Conservation (phyloP, 2,888 invertebrate genomes). For the Lacanobia wlatinum region DNA sequence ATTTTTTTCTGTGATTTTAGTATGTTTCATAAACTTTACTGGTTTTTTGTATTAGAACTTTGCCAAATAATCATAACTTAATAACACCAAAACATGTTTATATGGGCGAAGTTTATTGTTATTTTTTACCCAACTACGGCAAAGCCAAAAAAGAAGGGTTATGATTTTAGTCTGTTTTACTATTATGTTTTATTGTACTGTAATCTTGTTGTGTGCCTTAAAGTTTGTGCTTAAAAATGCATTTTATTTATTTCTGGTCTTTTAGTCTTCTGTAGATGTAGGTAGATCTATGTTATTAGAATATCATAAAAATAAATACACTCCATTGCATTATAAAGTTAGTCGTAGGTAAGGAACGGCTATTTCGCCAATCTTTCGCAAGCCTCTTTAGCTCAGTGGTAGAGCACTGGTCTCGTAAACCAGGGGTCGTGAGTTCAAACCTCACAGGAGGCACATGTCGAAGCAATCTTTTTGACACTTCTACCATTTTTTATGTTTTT, state of each 20-base stretch:
- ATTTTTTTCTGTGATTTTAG: neutral
- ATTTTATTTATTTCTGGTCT: neutral
- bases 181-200: no score
- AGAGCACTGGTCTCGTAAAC: constrained; percentile 96
- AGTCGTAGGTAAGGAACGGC: neutral
- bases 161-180: no score
- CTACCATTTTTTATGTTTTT: constrained; percentile 21
- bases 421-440: constrained; percentile 93
- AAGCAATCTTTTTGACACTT: constrained; percentile 30
- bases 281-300: neutral
- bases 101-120: neutral
- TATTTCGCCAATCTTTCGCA: constrained; percentile 66
- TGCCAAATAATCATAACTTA: neutral
- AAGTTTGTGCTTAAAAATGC: neutral
- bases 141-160: no score
- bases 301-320: neutral
- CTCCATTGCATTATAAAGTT: neutral
- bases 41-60: neutral
- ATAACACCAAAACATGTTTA: neutral
- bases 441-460: constrained; percentile 82
- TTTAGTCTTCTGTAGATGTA: neutral
- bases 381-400: constrained; percentile 95
- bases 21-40: neutral
- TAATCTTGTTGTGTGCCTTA: no score
- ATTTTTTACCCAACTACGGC: no score